Conservation (phyloP, 2,113 vertebrate genomes). For the Probosciger aterrimus region DNA sequence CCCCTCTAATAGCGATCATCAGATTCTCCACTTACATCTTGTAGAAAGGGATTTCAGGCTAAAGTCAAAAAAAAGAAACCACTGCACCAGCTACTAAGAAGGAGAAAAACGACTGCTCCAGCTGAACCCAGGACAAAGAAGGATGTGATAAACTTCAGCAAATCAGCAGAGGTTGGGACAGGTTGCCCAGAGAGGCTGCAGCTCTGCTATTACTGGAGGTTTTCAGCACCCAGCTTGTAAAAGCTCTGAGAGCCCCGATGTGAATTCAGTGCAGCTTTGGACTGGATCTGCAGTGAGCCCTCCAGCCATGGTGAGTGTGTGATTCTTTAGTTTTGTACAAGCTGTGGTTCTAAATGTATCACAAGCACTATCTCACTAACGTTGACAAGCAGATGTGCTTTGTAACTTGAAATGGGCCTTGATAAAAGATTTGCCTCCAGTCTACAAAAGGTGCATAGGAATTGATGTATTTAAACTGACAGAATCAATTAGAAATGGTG, state of each 20-base stretch:
- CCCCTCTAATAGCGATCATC: neutral
- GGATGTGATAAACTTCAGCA: neutral
- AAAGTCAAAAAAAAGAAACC: neutral
- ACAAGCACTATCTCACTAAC: neutral
- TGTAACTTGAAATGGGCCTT: neutral
- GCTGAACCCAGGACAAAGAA: neutral
- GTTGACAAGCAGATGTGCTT: neutral
- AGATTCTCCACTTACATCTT: neutral
- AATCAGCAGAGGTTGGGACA: neutral
- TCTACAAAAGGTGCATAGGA: neutral
- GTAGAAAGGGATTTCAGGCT: neutral
- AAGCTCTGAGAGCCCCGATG: neutral
- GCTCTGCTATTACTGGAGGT: rapidly evolving
- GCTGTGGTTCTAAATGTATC: neutral
- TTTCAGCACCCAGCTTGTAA: neutral
- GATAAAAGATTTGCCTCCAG: neutral
- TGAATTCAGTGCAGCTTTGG: neutral
- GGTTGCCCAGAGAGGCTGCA: neutral
- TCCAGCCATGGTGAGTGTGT: neutral
- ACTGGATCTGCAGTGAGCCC: neutral
- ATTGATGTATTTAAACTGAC: neutral
- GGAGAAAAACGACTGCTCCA: neutral
- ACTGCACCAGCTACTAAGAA: neutral
- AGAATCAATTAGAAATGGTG: neutral
- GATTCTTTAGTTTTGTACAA: neutral